A percentile compares a stretch with the other conserved stretches of the same genome.
Conservation (phyloP, 2,113 vertebrate species). For the Pituophis catenifer region DNA sequence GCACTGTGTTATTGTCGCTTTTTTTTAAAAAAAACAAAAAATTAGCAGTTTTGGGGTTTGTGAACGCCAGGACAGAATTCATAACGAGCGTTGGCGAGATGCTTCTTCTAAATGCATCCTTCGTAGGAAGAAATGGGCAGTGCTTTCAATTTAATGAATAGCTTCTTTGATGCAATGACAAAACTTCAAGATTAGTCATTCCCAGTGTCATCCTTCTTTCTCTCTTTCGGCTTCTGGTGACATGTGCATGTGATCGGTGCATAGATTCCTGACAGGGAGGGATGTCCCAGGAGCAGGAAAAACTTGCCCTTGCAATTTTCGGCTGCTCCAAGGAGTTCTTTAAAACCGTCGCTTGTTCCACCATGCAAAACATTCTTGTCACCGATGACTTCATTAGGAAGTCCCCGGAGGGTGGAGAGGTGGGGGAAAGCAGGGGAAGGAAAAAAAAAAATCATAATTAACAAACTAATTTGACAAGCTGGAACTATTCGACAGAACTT, state of each 20-base stretch:
- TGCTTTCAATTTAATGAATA: not conserved
- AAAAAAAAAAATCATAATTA: not conserved
- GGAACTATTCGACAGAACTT: not conserved
- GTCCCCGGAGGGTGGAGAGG: not conserved
- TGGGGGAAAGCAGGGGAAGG: not conserved
- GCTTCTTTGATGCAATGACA: not conserved
- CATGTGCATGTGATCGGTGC: slow-evolving; percentile 12
- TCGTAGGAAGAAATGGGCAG: not conserved
- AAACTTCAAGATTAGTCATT: not conserved
- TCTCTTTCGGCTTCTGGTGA: not conserved
- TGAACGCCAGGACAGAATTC: not conserved
- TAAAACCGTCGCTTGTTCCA: slow-evolving; percentile 3
- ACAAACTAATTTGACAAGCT: not conserved
- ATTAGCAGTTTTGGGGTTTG: not conserved
- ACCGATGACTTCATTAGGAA: not conserved
- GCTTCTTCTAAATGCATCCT: not conserved
- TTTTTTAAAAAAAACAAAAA: not conserved
- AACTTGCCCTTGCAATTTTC: slow-evolving; percentile 25
- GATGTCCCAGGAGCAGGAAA: slow-evolving; percentile 6
- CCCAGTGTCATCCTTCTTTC: not conserved
- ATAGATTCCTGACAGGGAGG: slow-evolving; percentile 22
- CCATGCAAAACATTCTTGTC: not conserved
- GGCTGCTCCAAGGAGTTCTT: slow-evolving; percentile 36
- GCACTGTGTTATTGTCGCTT: not conserved
- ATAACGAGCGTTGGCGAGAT: not conserved